These are phyloP conservation scores for Coregonus suidteri DNA, from an alignment of 2,797 vertebrate genomes.

Conservation along the genomic window DNA sequence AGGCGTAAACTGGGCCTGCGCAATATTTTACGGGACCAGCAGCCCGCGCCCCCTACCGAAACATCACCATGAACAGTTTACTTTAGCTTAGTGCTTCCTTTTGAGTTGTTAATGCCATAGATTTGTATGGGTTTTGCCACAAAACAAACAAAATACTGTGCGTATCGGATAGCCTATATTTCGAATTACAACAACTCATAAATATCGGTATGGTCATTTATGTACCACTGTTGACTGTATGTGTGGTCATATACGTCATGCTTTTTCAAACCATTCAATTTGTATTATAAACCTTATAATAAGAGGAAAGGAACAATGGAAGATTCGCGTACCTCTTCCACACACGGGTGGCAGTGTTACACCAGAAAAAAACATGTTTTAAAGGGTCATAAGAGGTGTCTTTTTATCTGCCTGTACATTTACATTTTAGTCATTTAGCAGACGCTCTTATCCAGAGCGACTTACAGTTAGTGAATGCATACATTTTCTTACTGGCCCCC, in stretches of 20 bases:
- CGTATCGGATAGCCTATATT: too few relatives aligned
- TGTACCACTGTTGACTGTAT: not conserved
- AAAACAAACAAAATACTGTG: not conserved
- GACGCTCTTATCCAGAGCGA: too few relatives aligned
- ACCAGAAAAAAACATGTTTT: not conserved
- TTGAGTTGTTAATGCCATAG: too few relatives aligned
- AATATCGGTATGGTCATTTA: too few relatives aligned
- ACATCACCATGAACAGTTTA: not conserved
- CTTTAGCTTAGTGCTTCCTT: not conserved
- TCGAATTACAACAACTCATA: too few relatives aligned
- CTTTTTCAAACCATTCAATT: not conserved
- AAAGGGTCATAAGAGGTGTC: slow-evolving; percentile 11
- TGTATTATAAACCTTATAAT: not conserved
- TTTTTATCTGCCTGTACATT: slow-evolving; percentile 27
- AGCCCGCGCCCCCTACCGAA: too few relatives aligned
- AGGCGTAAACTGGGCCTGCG: slow-evolving; percentile 12
- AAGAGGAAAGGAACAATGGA: not conserved
- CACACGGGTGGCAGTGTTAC: slow-evolving; percentile 17
- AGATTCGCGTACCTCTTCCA: not conserved
- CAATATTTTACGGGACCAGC: not conserved
- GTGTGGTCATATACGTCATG: not conserved
- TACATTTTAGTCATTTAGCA: too few relatives aligned
- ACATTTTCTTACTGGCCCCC: too few relatives aligned
- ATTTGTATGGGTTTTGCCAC: too few relatives aligned
- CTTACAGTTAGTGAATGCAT: too few relatives aligned